These are phyloP conservation scores for Alcis repandata DNA, from an alignment of 2,888 invertebrate genomes.

Conservation along the genomic window DNA sequence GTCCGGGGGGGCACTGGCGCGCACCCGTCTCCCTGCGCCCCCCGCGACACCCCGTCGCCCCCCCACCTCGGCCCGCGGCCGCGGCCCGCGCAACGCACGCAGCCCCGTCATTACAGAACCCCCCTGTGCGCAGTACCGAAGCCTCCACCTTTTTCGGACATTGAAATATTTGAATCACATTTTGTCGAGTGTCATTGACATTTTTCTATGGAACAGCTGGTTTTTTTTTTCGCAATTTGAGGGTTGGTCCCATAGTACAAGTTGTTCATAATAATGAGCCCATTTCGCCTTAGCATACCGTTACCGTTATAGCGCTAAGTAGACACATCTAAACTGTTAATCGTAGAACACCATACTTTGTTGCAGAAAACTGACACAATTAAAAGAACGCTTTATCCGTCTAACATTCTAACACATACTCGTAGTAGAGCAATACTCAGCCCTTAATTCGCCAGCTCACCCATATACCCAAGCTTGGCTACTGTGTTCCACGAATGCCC, in stretches of 20 bases:
- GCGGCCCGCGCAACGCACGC: constrained; percentile 54
- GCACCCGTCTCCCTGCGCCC: constrained; percentile 61
- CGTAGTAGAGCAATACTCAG: neutral
- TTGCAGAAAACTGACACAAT: neutral
- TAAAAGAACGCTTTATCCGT: neutral
- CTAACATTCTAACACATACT: neutral
- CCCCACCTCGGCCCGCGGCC: constrained; percentile 53
- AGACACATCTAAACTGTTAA: too few relatives aligned
- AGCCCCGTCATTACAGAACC: constrained; percentile 40
- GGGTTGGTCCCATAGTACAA: too few relatives aligned
- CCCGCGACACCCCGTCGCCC: constrained; percentile 54
- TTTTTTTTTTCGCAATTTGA: too few relatives aligned
- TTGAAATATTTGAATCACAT: neutral
- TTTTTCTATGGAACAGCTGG: too few relatives aligned
- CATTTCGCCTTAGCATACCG: too few relatives aligned
- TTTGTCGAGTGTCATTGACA: too few relatives aligned
- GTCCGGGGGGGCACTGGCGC: constrained; percentile 83
- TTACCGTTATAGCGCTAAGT: too few relatives aligned
- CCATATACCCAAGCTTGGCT: constrained; percentile 4
- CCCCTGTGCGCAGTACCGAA: constrained; percentile 11
- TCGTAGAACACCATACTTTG: too few relatives aligned
- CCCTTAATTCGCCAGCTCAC: neutral
- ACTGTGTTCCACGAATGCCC: constrained; percentile 5
- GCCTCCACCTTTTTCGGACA: neutral
- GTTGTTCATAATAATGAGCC: too few relatives aligned